Base-by-base conservation (phyloP, 2,797 vertebrate species). In the Tadarida brasiliensis region DNA sequence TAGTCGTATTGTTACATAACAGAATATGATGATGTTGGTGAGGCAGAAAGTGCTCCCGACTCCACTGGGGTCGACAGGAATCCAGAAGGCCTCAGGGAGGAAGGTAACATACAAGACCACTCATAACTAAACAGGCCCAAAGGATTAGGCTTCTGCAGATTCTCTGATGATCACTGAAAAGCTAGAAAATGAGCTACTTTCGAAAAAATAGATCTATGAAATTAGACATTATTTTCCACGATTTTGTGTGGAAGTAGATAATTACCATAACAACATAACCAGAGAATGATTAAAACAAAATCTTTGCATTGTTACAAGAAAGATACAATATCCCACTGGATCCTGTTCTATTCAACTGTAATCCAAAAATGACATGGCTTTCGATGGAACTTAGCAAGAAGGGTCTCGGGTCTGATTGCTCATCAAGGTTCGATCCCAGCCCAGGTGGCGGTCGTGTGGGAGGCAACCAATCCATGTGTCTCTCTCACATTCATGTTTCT, bases 311-410 rank as follows among this genome's bases (percentile, higher is more conserved):
- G 89, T 49, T 95, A 92, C 81, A 94, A 97, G 87, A 96, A 97
- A 98, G 96, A 92, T 80, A 92, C 86, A 96, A 93, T 96, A 97
- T 96, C 97, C 95, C 90, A 80, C 65, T 77, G 98, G 95, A 77
- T 93, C 76, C 82, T 30, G 3, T 63, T 97, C 95, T 97, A 92
- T 95, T 98, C 0, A 5, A 96, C 91, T 76, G 85, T 97, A 97
- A 98, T 97, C 86, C 96, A 96, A 98, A 98, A 98, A 87, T 94
- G 98, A 98, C 96, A 92, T 80, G 96, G 97, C 95, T 98, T 98
- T 97, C 97, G 97, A 97, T 65, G 96, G 94, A 74, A 96, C 61
- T 96, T 98, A 98, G 97, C 98, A 98, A 96, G 91, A 77, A 44
- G 39, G 39, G 39, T 44, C 5, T 44, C 39, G 7, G 39, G 39